These are phyloP conservation scores for Cheiracanthium punctorium DNA, from an alignment of 2,888 invertebrate species.

Conservation along the genomic window DNA sequence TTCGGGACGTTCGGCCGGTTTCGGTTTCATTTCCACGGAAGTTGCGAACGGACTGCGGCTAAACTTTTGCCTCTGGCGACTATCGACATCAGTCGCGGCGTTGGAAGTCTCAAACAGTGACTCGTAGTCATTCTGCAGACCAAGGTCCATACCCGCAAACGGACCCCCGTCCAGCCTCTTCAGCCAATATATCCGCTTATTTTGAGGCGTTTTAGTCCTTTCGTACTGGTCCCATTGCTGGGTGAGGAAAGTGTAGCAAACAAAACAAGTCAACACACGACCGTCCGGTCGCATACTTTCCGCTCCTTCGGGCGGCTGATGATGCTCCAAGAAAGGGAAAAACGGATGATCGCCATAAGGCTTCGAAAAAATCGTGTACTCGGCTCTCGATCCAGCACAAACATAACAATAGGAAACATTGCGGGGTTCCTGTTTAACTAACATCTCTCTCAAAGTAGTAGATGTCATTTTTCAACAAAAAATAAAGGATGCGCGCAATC, in stretches of 20 bases:
- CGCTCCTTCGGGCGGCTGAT: slow-evolving; percentile 87
- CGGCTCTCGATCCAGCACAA: slow-evolving; percentile 50
- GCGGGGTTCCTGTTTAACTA: slow-evolving; percentile 59
- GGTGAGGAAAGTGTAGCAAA: slow-evolving; percentile 89
- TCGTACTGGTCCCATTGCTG: slow-evolving; percentile 96
- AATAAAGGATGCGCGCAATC: not conserved
- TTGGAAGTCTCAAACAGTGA: slow-evolving; percentile 77
- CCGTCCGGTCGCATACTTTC: slow-evolving; percentile 75
- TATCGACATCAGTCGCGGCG: slow-evolving; percentile 82
- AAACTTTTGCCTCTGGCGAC: slow-evolving; percentile 71
- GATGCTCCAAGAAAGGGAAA: slow-evolving; percentile 93
- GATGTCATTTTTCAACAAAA: slow-evolving; percentile 45
- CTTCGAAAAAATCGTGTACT: slow-evolving; percentile 55
- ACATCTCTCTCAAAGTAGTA: slow-evolving; percentile 56
- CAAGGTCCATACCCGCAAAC: slow-evolving; percentile 92
- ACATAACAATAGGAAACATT: slow-evolving; percentile 43
- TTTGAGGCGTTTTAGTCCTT: slow-evolving; percentile 87
- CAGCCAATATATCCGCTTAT: slow-evolving; percentile 92
- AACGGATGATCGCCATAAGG: slow-evolving; percentile 79
- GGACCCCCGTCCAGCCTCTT: slow-evolving; percentile 93
- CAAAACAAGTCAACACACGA: slow-evolving; percentile 85
- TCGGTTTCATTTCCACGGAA: slow-evolving; percentile 19
- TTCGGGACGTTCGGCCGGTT: slow-evolving; percentile 13
- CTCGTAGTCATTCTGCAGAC: slow-evolving; percentile 92
- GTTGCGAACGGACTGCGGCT: slow-evolving; percentile 10